Percentiles rank a stretch among this genome's conserved stretches.
Evolutionary conservation across 2,113 vertebrate genomes (phyloP).

Genomic region (Ceratotherium simum): DNA sequence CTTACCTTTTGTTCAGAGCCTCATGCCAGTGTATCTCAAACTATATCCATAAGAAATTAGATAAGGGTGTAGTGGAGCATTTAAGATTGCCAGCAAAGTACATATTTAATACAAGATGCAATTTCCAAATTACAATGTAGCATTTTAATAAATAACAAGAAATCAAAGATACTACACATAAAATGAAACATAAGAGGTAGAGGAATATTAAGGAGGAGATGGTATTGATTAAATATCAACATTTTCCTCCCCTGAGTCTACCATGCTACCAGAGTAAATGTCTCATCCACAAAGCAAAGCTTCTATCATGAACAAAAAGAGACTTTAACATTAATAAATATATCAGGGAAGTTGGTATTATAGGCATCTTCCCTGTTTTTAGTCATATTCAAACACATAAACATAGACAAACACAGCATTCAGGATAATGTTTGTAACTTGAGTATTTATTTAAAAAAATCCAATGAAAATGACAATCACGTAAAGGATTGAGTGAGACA

Average conservation of each 20-base stretch:
- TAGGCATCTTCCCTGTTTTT: not conserved
- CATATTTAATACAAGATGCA: not conserved
- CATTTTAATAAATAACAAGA: not conserved
- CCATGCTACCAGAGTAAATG: not conserved
- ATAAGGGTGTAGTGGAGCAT: fast-evolving
- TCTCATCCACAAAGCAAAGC: not conserved
- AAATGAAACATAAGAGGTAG: not conserved
- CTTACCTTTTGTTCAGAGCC: not conserved
- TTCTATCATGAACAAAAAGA: not conserved
- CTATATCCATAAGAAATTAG: not conserved
- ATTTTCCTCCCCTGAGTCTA: not conserved
- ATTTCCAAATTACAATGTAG: not conserved
- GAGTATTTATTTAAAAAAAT: constrained; percentile 37
- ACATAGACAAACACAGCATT: not conserved
- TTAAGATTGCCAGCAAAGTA: not conserved
- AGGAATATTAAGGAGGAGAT: not conserved
- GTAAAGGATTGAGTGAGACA: not conserved
- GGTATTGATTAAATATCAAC: not conserved
- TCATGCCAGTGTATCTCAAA: not conserved
- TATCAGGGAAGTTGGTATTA: not conserved
- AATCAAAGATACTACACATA: not conserved
- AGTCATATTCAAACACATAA: not conserved
- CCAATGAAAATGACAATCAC: not conserved
- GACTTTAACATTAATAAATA: not conserved
- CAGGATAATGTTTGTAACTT: not conserved